Evolutionary conservation across 92 coral and sea anemone species (phyloP).

Genomic region (Porites rus): DNA sequence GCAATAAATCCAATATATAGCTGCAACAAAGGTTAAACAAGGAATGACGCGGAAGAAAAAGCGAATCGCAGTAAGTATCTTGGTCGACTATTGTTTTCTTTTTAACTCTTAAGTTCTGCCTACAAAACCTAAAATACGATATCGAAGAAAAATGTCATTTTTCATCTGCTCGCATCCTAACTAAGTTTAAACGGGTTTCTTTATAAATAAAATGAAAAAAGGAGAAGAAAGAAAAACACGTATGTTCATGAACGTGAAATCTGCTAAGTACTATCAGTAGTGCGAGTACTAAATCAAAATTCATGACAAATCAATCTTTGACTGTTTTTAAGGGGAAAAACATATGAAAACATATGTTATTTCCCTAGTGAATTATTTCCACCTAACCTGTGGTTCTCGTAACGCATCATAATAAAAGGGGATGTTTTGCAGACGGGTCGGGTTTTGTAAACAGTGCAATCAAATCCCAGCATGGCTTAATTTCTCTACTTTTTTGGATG

Average conservation of each 20-base stretch:
- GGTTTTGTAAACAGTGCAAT: neutral
- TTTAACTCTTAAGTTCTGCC: neutral
- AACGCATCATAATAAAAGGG: neutral
- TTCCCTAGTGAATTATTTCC: neutral
- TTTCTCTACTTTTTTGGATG: neutral
- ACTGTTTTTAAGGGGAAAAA: neutral
- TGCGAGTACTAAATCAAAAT: neutral
- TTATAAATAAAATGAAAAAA: too few relatives aligned
- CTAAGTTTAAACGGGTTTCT: neutral
- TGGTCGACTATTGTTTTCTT: neutral
- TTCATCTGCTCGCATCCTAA: neutral
- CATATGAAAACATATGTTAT: neutral
- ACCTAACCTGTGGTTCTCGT: neutral
- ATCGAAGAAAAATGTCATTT: neutral
- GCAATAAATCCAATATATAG: neutral
- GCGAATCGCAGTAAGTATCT: constrained; percentile 10
- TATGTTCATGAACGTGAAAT: neutral
- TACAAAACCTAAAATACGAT: neutral
- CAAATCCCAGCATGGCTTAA: constrained; percentile 16
- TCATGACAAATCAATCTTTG: neutral
- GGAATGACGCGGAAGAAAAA: constrained; percentile 6
- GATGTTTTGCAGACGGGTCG: neutral
- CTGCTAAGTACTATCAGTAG: too few relatives aligned
- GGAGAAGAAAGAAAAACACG: neutral
- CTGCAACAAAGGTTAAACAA: neutral